Evolutionary conservation across 2,888 invertebrate genomes (phyloP).

Genomic region (Campoplex capitator): DNA sequence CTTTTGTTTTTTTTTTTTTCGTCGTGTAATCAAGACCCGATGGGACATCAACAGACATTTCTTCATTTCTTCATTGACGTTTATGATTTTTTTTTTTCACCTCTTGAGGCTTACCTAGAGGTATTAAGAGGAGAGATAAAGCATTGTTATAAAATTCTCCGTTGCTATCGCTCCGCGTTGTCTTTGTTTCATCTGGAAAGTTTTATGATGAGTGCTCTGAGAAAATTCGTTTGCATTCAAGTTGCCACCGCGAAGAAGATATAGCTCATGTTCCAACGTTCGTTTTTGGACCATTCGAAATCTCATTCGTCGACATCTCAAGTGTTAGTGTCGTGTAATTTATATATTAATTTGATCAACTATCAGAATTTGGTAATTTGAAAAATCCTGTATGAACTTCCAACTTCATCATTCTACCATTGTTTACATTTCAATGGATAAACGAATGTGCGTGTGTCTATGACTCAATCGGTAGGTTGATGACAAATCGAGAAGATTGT

Average conservation of each 20-base stretch:
- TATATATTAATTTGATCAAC: background rate
- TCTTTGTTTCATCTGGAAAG: constrained; percentile 41
- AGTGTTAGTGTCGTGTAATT: background rate
- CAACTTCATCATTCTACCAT: background rate
- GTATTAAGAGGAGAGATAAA: constrained; percentile 46
- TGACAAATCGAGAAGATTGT: background rate
- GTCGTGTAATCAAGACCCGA: constrained; percentile 43
- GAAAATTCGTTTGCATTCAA: background rate
- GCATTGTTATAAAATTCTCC: constrained; percentile 41
- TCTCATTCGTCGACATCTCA: background rate
- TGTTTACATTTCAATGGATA: background rate
- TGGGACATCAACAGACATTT: constrained; percentile 18
- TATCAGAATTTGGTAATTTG: background rate
- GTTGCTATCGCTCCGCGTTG: constrained; percentile 33
- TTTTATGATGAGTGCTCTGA: background rate
- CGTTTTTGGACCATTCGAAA: background rate
- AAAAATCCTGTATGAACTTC: background rate
- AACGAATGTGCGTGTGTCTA: background rate
- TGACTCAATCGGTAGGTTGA: background rate
- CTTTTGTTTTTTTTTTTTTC: constrained; percentile 6
- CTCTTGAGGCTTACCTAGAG: constrained; percentile 7
- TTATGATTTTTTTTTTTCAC: constrained; percentile 17
- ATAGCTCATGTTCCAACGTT: background rate
- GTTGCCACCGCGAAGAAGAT: background rate
- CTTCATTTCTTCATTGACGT: constrained; percentile 48